phyloP scores from a whole-genome alignment of 92 coral and sea anemone species.

The Umimayanthus chanpuru region DNA sequence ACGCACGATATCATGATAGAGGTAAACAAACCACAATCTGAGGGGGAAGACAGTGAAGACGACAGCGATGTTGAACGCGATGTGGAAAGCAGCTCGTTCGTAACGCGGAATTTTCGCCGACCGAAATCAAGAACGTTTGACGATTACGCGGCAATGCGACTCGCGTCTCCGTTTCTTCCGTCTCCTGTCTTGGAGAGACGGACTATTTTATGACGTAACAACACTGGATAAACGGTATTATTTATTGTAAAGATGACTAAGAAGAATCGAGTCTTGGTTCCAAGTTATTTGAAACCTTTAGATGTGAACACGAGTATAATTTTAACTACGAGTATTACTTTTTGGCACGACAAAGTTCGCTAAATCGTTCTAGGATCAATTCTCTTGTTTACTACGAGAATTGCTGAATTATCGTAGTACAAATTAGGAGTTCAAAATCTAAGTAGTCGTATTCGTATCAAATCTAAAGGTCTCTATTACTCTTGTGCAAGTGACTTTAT shows the following conservation, averaged over 20 bases:
- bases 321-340: too few species aligned
- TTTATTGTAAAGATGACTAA: not conserved
- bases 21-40: not conserved
- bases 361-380: too few species aligned
- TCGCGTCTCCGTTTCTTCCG: constrained; percentile 52
- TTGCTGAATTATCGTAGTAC: too few species aligned
- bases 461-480: too few species aligned
- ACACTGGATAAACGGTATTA: not conserved
- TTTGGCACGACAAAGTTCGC: too few species aligned
- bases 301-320: too few species aligned
- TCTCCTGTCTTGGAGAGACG: constrained; percentile 58
- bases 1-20: constrained; percentile 9
- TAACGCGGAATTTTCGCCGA: constrained; percentile 19
- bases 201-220: constrained; percentile 34
- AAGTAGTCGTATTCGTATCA: too few species aligned
- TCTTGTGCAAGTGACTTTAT: too few species aligned
- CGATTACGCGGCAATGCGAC: constrained; percentile 56
- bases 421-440: too few species aligned
- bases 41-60: constrained; percentile 26
- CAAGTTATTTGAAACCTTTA: not conserved
- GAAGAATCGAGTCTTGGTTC: not conserved
- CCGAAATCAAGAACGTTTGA: constrained; percentile 49
- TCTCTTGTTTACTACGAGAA: too few species aligned
- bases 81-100: constrained; percentile 12
- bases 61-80: not conserved